Conservation (phyloP, 2,888 invertebrate genomes). For the Phyto melanocephala region DNA sequence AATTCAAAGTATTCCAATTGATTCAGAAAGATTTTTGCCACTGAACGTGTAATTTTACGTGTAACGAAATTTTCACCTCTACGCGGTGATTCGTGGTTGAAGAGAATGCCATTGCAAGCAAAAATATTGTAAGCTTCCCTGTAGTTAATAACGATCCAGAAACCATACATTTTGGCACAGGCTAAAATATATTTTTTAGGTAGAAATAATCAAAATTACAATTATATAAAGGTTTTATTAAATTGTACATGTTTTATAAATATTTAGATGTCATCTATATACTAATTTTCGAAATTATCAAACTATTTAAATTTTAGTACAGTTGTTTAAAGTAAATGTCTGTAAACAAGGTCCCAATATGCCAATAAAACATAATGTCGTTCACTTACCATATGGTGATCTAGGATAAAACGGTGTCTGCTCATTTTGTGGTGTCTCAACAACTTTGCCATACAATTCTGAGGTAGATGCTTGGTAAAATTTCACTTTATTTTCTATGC, state of each 20-base stretch:
- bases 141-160: conserved; percentile 97
- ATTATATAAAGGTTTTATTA: too few relatives aligned
- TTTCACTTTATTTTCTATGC: conserved; percentile 87
- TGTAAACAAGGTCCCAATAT: too few relatives aligned
- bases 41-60: conserved; percentile 97
- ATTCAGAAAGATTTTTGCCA: conserved; percentile 96
- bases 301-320: too few relatives aligned
- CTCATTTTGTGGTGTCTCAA: conserved; percentile 95
- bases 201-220: too few relatives aligned
- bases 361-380: too few relatives aligned
- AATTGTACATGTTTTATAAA: too few relatives aligned
- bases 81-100: conserved; percentile 97
- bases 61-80: conserved; percentile 99
- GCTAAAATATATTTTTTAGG: conserved; percentile 80
- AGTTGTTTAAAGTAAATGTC: too few relatives aligned
- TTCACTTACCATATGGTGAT: conserved; percentile 92
- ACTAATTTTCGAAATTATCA: too few relatives aligned
- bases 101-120: conserved; percentile 96
- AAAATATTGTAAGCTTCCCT: conserved; percentile 97
- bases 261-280: too few relatives aligned
- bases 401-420: conserved; percentile 97
- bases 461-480: conserved; percentile 98
- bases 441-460: conserved; percentile 95
- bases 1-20: conserved; percentile 91
- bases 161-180: conserved; percentile 96